Evolutionary conservation across 2,797 vertebrate genomes (phyloP), one percentile per base, ranked within the genome.

Genomic region (Coilia nasus): DNA sequence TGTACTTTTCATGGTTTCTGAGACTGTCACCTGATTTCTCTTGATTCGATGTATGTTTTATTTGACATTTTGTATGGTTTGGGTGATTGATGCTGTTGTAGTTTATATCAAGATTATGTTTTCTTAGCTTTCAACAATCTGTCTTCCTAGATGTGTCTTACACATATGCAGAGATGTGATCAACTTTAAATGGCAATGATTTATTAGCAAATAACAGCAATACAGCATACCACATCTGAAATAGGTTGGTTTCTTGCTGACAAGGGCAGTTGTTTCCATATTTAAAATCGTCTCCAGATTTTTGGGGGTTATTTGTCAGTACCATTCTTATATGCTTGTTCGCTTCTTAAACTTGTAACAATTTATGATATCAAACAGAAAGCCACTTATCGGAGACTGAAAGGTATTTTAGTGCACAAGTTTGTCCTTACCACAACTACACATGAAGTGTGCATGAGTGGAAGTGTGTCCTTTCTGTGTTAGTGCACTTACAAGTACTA

Each of bases 71-170:
- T 31, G 10, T 82, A 57, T 82, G 50, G 57, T 82, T 59, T 78
- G 71, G 44, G 71, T 78, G 71, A 78, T 21, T 78, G 71, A 78
- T 78, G 19, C 71, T 44, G 71, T 78, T 44, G 71, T 78, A 41
- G 71, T 57, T 82, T 56, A 82, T 86, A 86, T 83, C 60, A 81
- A 80, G 78, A 82, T 91, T 93, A 94, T 93, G 94, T 94, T 91
- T 93, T 93, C 90, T 93, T 93, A 89, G 93, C 93, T 94, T 78
- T 94, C 93, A 94, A 94, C 94, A 93, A 94, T 95, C 92, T 91
- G 95, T 96, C 95, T 96, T 96, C 96, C 95, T 95, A 87, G 88
- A 94, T 93, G 91, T 95, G 94, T 92, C 91, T 87, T 92, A 93
- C 93, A 94, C 93, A 93, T 94, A 93, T 93, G 93, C 93, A 89